Evolutionary conservation across 2,797 vertebrate species (phyloP), one percentile per base, ranked within the genome.

Genomic region (Pelobates cultripes): DNA sequence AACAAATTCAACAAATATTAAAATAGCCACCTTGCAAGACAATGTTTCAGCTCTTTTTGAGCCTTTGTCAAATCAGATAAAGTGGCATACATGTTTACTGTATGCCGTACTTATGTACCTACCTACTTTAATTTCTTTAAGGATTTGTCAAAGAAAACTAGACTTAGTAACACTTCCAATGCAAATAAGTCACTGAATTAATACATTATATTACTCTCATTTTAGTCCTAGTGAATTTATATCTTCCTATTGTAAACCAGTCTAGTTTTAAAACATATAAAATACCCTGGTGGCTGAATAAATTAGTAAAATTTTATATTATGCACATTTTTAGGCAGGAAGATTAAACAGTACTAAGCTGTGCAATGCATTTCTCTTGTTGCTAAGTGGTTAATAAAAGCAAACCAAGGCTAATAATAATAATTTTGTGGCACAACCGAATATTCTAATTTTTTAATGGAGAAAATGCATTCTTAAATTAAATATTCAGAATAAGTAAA

Each of bases 401-500:
- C 89, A 86, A 92, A 91, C 88, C 86, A 92, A 90, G 89, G 88
- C 90, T 89, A 93, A 93, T 90, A 91, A 51, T 51, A 51, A 91
- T 91, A 88, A 91, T 90, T 92, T 93, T 90, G 88, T 86, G 83
- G 86, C 87, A 88, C 90, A 91, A 93, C 86, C 90, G 85, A 90
- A 89, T 90, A 91, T 92, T 92, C 90, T 93, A 94, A 93, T 94
- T 94, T 94, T 94, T 94, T 93, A 94, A 94, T 94, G 93, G 93
- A 91, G 88, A 92, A 92, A 90, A 92, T 91, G 92, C 90, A 91
- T 93, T 94, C 93, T 93, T 94, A 94, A 93, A 94, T 94, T 94
- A 94, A 93, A 92, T 91, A 88, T 91, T 91, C 91, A 93, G 94
- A 94, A 94, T 91, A 94, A 93, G 89, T 90, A 92, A 90, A 89